Evolutionary conservation across 2,888 invertebrate species (phyloP), one percentile per base, ranked within the genome.

Genomic region (Neoascia interrupta): DNA sequence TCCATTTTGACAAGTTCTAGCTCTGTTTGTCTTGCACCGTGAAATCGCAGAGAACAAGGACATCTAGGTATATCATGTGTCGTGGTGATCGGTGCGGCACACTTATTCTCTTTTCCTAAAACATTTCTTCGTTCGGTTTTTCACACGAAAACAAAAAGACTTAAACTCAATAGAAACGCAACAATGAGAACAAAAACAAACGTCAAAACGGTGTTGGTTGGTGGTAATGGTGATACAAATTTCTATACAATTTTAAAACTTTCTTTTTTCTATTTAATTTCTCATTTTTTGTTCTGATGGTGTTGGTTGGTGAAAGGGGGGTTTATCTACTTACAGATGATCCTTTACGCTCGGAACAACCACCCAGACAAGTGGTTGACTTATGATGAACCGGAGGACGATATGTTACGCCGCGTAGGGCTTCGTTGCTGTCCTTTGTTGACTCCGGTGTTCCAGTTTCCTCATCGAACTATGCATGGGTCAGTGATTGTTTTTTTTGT

Each of bases 311-410:
- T 68, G 49, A 63, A n/a, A 58, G 49, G 51, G 51, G 21, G 49
- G 47, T 21, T 66, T 31, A 54, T 70, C 34, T 86, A 91, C 94
- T 94, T 92, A 94, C 94, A 92, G 92, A 92, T 84, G 94, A 94
- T 89, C 92, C 92, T 88, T 93, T 92, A 84, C 92, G 92, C 85
- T 93, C 92, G 87, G 92, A 91, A 90, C 94, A 94, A 88, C 93
- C 92, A 87, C 91, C 90, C 86, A 94, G 91, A 89, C 94, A 94
- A 90, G 93, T 92, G 85, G 92, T 91, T 82, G 91, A 90, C 86
- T 90, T 88, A 75, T 86, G 86, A 82, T 88, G 89, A 58, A 83
- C 84, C 81, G 88, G 87, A 82, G 92, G 91, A 85, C 92, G 92
- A 90, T 93, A 93, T 84, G 93, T 93, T 83, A 93, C 92, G 88